Evolutionary conservation across 2,113 vertebrate genomes (phyloP).

Genomic region (Protomyctophum bolini): DNA sequence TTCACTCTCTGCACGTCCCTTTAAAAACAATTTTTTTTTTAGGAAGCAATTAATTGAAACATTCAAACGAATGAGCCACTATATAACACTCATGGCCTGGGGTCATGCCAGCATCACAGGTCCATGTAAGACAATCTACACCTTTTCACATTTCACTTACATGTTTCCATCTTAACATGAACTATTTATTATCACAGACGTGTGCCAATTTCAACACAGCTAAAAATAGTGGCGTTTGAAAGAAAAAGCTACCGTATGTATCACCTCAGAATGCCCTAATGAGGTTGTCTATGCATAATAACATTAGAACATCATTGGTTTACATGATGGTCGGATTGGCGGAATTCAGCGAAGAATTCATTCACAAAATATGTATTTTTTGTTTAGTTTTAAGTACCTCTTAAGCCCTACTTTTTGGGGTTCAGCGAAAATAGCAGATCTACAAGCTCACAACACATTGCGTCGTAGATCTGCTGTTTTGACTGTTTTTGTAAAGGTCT

Average conservation of each 20-base stretch:
- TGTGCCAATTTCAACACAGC: conserved; percentile 46
- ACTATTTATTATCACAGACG: conserved; percentile 61
- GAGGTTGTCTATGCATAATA: conserved; percentile 5
- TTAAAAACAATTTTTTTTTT: neutral
- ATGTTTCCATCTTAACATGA: conserved; percentile 55
- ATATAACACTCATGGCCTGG: neutral
- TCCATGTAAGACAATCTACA: conserved; percentile 44
- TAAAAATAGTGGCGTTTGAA: conserved; percentile 47
- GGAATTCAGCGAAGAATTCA: neutral
- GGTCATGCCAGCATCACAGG: conserved; percentile 27
- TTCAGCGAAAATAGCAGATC: too few relatives aligned
- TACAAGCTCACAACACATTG: too few relatives aligned
- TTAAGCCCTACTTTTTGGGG: too few relatives aligned
- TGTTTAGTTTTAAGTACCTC: too few relatives aligned
- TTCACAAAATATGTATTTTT: too few relatives aligned
- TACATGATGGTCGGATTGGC: too few relatives aligned
- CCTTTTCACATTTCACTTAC: conserved; percentile 54
- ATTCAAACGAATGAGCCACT: conserved; percentile 1
- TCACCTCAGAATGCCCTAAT: too few relatives aligned
- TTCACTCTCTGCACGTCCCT: too few relatives aligned
- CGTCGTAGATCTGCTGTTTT: too few relatives aligned
- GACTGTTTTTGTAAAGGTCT: too few relatives aligned
- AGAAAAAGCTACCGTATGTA: neutral
- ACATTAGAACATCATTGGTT: neutral
- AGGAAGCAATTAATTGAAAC: conserved; percentile 13